These are phyloP conservation scores for Petrolisthes manimaculis DNA, from an alignment of 2,888 invertebrate species.

Conservation along the genomic window DNA sequence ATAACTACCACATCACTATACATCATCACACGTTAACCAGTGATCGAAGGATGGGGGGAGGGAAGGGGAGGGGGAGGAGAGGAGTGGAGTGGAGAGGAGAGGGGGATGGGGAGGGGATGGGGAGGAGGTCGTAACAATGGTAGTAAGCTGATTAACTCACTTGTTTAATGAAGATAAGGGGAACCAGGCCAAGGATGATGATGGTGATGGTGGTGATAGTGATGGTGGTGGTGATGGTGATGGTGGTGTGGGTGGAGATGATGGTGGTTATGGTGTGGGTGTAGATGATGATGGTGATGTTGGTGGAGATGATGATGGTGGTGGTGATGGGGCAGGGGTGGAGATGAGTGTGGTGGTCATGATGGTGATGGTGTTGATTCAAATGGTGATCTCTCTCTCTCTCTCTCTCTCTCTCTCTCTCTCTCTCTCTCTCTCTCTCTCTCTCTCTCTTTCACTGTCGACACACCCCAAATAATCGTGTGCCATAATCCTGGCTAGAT, in stretches of 20 bases:
- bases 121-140: constrained; percentile 24
- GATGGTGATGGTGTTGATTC: neutral
- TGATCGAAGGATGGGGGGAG: constrained; percentile 7
- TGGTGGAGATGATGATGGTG: neutral
- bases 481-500: constrained; percentile 31
- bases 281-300: neutral
- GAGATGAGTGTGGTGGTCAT: neutral
- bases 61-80: constrained; percentile 3
- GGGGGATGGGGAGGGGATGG: neutral
- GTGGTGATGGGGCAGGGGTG: neutral
- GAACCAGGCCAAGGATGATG: neutral
- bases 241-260: neutral
- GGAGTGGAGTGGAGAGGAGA: neutral
- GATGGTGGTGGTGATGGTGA: neutral
- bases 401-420: constrained; percentile 34
- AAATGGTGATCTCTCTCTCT: constrained; percentile 6
- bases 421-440: constrained; percentile 38
- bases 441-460: constrained; percentile 18
- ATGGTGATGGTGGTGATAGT: neutral
- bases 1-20: neutral
- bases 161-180: constrained; percentile 47
- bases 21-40: neutral
- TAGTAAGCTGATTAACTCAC: constrained; percentile 46
- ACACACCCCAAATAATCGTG: constrained; percentile 16
- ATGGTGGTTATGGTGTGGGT: neutral